Conservation (phyloP, 1,140 invertebrate species). For the Drosophila hydei region DNA sequence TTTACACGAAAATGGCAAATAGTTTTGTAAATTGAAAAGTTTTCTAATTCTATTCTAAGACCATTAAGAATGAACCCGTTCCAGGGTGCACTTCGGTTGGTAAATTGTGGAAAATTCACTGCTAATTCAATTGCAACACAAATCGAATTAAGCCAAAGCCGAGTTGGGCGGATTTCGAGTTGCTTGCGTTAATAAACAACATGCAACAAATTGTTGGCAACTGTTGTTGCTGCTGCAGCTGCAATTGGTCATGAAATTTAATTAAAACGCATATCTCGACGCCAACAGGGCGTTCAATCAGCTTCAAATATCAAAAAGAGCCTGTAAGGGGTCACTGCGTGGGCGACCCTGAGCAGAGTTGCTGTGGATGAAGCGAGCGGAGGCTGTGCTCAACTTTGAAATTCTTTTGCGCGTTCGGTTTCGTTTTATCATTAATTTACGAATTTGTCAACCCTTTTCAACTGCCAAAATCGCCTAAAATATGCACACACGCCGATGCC, state of each 20-base stretch:
- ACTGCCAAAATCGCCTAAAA: conserved; percentile 66
- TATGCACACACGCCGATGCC: neutral
- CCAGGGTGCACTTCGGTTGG: no score
- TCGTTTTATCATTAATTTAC: conserved; percentile 76
- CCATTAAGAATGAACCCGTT: no score
- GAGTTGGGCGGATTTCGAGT: no score
- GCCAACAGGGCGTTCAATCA: neutral
- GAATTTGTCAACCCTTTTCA: conserved; percentile 77
- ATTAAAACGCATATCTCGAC: conserved; percentile 39
- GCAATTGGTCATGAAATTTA: conserved; percentile 51
- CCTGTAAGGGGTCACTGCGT: neutral
- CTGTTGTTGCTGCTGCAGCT: conserved; percentile 17
- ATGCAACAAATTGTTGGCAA: conserved; percentile 3
- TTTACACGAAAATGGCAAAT: no score
- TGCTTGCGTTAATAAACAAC: neutral
- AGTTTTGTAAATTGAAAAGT: no score
- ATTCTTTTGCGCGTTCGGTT: conserved; percentile 46
- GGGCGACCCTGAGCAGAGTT: neutral
- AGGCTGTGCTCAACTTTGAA: conserved; percentile 29
- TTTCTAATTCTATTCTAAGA: no score
- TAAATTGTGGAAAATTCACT: conserved; percentile 21
- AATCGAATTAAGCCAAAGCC: neutral
- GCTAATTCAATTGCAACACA: conserved; percentile 23
- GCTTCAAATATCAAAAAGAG: conserved; percentile 1
- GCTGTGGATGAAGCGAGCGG: neutral